phyloP scores from a whole-genome alignment of 30 jellyfish, hydroid and myxozoan genomes.

The Sanderia malayensis region DNA sequence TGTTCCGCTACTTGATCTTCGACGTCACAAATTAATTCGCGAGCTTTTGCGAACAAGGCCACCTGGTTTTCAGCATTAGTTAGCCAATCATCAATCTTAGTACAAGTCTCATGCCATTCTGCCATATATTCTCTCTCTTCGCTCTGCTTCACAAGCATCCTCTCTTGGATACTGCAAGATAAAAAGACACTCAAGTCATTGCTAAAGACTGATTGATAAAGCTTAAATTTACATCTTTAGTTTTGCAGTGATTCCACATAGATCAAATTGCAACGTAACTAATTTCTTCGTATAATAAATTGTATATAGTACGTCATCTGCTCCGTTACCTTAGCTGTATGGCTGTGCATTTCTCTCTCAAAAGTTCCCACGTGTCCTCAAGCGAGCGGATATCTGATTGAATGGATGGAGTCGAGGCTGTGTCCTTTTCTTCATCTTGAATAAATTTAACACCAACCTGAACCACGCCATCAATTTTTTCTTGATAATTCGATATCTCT shows the following conservation, averaged over 20 bases:
- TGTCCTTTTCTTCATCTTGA: conserved; percentile 28
- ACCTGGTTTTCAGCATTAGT: conserved; percentile 65
- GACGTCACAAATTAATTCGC: conserved; percentile 22
- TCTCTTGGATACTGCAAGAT: conserved; percentile 33
- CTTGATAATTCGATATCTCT: conserved; percentile 52
- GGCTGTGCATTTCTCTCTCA: conserved; percentile 67
- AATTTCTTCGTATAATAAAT: too few species aligned
- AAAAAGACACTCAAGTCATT: too few species aligned
- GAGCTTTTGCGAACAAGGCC: conserved; percentile 39
- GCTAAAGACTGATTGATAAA: too few species aligned
- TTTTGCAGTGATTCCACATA: too few species aligned
- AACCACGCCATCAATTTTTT: conserved; percentile 52
- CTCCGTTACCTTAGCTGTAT: conserved; percentile 57
- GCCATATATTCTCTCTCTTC: conserved; percentile 56
- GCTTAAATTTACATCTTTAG: too few species aligned
- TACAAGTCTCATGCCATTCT: conserved; percentile 56
- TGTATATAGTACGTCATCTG: too few species aligned
- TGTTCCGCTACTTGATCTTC: conserved; percentile 72
- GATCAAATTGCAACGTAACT: too few species aligned
- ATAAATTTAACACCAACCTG: conserved; percentile 39
- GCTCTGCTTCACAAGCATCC: conserved; percentile 30
- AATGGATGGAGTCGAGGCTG: conserved; percentile 33
- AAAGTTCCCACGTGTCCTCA: conserved; percentile 58
- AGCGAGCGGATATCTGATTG: conserved; percentile 45
- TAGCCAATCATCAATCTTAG: conserved; percentile 63